Evolutionary conservation across 2,888 invertebrate genomes (phyloP), one percentile per base, ranked within the genome.

Genomic region (Antheraea yamamai): DNA sequence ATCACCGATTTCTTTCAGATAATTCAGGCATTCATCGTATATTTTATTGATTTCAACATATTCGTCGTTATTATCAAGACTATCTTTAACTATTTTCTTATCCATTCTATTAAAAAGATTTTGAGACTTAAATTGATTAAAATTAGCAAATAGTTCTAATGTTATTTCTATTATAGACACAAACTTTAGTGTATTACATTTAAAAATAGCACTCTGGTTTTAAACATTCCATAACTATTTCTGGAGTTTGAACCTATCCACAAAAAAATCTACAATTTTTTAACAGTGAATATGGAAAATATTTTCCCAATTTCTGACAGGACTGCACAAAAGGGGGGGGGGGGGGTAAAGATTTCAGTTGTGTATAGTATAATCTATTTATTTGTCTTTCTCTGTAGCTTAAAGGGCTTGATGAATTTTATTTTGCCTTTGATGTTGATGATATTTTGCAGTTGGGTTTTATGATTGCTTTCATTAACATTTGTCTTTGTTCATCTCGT

Each of bases 21-120:
- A 95, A 66, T 81, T 86, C 0, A 95, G 77, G 81, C 94, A 94
- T 82, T 95, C 94, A 20, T 93, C 91, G 78, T 95, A 95, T 0
- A 95, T 76, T 81, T 89, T 79, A 75, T 91, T 87, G n/a, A 95
- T 85, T 88, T 91, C 79, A 52, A 88, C 82, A 72, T 85, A 92
- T 75, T 93, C 93, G 84, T 75, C 61, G 14, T 71, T 39, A 39
- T 8, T 39, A 8, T 70, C n/a, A n/a, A 1, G 3, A 20, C n/a
- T n/a, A 1, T 70, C 39, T 20, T 39, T 39, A 3, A 2, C 39
- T 8, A 39, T 20, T 70, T n/a, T 70, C n/a, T n/a, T 39, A 14
- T 70, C 39, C 39, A 39, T 39, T n/a, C 39, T n/a, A 18, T 0
- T 70, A 70, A 20, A 39, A 26, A 70, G 68, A 26, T 26, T 64